Percentiles rank a stretch among this genome's conserved stretches.
phyloP scores from a whole-genome alignment of 2,797 vertebrate genomes.

The Esox masquinongy region DNA sequence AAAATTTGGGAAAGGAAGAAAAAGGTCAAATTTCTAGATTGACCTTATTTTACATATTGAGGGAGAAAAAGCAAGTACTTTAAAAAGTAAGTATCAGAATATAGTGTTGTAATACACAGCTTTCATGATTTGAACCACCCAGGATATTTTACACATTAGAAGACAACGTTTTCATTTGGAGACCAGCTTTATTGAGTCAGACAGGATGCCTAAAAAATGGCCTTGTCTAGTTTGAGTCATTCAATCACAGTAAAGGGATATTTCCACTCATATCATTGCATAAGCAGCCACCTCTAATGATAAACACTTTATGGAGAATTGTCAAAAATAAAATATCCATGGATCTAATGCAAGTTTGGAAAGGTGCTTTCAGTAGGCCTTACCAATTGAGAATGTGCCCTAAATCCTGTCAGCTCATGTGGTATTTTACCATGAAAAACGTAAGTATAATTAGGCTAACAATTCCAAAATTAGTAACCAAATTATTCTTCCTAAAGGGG shows the following conservation, averaged over 20 bases:
- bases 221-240: background rate
- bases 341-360: background rate
- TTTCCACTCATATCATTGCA: background rate
- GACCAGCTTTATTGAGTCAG: conserved; percentile 5
- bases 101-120: too few relatives aligned
- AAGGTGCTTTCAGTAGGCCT: background rate
- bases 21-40: too few relatives aligned
- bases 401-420: background rate
- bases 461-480: too few relatives aligned
- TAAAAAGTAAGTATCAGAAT: too few relatives aligned
- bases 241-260: background rate
- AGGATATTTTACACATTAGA: background rate
- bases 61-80: too few relatives aligned
- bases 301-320: background rate
- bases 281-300: background rate
- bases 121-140: too few relatives aligned
- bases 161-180: background rate
- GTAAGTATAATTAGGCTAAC: background rate
- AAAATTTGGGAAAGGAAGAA: too few relatives aligned
- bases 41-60: too few relatives aligned
- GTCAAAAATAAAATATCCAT: background rate
- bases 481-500: too few relatives aligned
- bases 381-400: background rate
- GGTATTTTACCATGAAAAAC: background rate
- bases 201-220: background rate